A percentile compares a stretch with the other conserved stretches of the same genome.
Conservation (phyloP, 2,113 vertebrate genomes). For the Epinephelus cyanopodus region DNA sequence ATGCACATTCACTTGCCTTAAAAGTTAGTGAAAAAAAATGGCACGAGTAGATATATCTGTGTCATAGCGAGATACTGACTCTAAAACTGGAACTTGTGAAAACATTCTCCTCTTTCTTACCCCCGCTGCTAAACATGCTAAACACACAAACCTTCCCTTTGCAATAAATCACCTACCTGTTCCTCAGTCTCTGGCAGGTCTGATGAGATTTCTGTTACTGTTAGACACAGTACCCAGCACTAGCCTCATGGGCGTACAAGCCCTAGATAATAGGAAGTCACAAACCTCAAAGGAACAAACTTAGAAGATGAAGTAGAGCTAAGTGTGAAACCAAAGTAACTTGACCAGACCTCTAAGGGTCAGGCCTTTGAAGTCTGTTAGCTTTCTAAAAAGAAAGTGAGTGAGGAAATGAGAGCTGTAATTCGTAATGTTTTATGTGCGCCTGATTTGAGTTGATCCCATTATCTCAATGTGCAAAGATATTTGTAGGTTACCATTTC, state of each 20-base stretch:
- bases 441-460: neutral
- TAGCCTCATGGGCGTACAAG: neutral
- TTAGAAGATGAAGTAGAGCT: neutral
- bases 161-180: conserved; percentile 26
- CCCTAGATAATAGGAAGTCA: conserved; percentile 54
- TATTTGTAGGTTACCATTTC: neutral
- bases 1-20: neutral
- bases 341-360: neutral
- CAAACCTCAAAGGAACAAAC: conserved; percentile 44
- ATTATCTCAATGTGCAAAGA: neutral
- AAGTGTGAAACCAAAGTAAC: neutral
- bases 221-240: neutral
- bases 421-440: neutral
- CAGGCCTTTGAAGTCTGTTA: fast-evolving
- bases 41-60: neutral
- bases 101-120: neutral
- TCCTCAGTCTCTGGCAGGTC: neutral
- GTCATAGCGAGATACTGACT: neutral
- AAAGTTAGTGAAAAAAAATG: neutral
- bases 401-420: neutral
- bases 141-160: neutral
- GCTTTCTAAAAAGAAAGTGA: neutral
- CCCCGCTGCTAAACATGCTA: neutral
- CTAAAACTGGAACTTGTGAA: neutral
- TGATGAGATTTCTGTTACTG: neutral